Percentiles rank a stretch among this genome's conserved stretches.
These are phyloP conservation scores for Drosophila neoperkinsi DNA, from an alignment of 2,888 invertebrate species.

Conservation along the genomic window DNA sequence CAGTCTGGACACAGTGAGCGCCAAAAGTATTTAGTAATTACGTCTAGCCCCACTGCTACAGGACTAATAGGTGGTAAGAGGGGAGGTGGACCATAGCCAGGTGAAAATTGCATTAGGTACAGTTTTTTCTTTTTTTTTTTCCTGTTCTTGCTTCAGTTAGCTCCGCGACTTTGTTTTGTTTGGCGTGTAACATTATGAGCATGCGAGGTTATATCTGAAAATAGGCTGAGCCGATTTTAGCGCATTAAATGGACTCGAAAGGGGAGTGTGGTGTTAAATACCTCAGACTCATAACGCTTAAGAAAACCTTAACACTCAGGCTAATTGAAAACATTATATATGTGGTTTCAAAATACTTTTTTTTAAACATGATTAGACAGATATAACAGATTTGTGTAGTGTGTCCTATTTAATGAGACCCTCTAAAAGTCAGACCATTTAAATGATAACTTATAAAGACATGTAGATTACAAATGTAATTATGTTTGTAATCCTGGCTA, in stretches of 20 bases:
- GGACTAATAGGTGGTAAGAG: background rate
- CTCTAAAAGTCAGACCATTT: background rate
- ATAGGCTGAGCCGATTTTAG: conserved; percentile 44
- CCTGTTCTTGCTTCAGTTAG: conserved; percentile 7
- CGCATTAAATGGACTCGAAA: conserved; percentile 14
- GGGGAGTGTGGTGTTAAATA: background rate
- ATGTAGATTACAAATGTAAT: background rate
- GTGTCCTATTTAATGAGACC: background rate
- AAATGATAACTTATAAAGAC: background rate
- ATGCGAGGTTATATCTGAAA: conserved; percentile 60
- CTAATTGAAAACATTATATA: conserved; percentile 34
- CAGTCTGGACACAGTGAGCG: conserved; percentile 49
- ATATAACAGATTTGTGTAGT: background rate
- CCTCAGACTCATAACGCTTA: conserved; percentile 17
- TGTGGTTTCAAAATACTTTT: background rate
- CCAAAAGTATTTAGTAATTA: conserved; percentile 80
- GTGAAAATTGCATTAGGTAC: conserved; percentile 76
- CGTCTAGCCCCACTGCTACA: conserved; percentile 48
- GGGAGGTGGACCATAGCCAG: conserved; percentile 31
- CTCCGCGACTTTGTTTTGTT: conserved; percentile 32
- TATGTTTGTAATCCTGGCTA: background rate
- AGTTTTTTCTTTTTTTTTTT: conserved; percentile 16
- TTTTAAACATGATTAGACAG: background rate
- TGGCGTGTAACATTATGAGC: conserved; percentile 47
- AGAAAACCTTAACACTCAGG: conserved; percentile 47